Base-by-base conservation (phyloP, 2,797 vertebrate genomes). In the Phrynocephalus forsythii region DNA sequence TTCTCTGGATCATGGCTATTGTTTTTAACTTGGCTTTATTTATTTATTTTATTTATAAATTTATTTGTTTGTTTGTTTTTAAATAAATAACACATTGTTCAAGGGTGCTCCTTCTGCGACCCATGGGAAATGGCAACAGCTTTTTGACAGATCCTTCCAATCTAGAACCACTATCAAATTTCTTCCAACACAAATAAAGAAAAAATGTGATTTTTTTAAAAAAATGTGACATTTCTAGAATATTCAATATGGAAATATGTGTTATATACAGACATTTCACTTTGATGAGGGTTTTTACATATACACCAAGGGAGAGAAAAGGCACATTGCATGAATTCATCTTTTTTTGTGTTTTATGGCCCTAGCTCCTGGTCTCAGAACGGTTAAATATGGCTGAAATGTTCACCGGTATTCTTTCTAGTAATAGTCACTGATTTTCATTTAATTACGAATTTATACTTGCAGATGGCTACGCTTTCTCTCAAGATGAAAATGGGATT, bases 401-500 rank as follows among this genome's bases (percentile, higher is more conserved):
- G 52, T 38, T 76, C 38, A 44, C 38, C 5, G 38, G 38, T 33
- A 77, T 83, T 38, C 24, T 6, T 44, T 87, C 38, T n/a, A 68
- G 2, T 16, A 83, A 56, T 0, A 0, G 28, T 88, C 24, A 84
- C 72, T 87, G 30, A 7, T 30, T 80, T 63, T 84, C n/a, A 0
- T 84, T 92, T 91, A 48, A 90, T 0, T 90, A 89, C 90, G 87
- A 6, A 6, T 88, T 56, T 93, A 0, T 63, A 67, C 88, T 89
- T 96, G 20, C 96, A 99, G 99, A 99, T 30, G 99, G 99, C 86
- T 99, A 99, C 0, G 99, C 99, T 85, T 99, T 99, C 96, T 99
- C 99, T 90, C 99, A 99, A 96, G 99, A 99, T 80, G 99, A 99
- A 97, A 99, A 99, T 56, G 99, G 99, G 84, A 98, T 98, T 26